Conservation (phyloP, 2,797 vertebrate genomes). For the Sebastes glaucus region DNA sequence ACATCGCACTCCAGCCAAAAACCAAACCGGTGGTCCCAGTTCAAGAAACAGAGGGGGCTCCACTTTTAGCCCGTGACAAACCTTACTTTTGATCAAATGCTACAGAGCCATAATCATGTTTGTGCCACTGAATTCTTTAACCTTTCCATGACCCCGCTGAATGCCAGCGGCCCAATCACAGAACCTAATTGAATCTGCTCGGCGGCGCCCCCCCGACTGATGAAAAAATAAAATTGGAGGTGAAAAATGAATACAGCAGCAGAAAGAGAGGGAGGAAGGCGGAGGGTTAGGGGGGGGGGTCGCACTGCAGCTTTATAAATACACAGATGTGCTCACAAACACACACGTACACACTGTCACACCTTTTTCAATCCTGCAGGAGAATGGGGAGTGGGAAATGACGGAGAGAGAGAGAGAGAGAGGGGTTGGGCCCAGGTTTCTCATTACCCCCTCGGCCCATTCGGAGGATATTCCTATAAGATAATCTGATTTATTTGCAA, state of each 20-base stretch:
- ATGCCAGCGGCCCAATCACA: conserved; percentile 87
- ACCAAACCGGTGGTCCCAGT: conserved; percentile 40
- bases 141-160: conserved; percentile 85
- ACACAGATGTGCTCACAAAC: conserved; percentile 63
- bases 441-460: conserved; percentile 77
- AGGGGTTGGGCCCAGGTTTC: conserved; percentile 65
- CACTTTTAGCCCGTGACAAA: conserved; percentile 77
- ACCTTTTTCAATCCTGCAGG: conserved; percentile 69
- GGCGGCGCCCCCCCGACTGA: conserved; percentile 73
- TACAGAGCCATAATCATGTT: conserved; percentile 87
- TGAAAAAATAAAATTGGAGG: conserved; percentile 86
- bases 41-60: conserved; percentile 50
- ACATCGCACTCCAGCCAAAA: conserved; percentile 39
- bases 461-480: conserved; percentile 80
- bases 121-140: conserved; percentile 89
- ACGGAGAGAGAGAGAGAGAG: conserved; percentile 29
- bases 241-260: conserved; percentile 84
- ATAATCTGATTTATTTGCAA: conserved; percentile 85
- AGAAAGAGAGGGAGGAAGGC: not conserved
- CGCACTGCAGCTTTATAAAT: conserved; percentile 59
- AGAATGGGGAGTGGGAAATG: conserved; percentile 59
- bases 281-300: not conserved
- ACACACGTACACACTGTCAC: conserved; percentile 59
- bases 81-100: conserved; percentile 84
- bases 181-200: conserved; percentile 87